Base-by-base conservation (phyloP, 1,140 invertebrate species). In the Caenorhabditis brenneri region DNA sequence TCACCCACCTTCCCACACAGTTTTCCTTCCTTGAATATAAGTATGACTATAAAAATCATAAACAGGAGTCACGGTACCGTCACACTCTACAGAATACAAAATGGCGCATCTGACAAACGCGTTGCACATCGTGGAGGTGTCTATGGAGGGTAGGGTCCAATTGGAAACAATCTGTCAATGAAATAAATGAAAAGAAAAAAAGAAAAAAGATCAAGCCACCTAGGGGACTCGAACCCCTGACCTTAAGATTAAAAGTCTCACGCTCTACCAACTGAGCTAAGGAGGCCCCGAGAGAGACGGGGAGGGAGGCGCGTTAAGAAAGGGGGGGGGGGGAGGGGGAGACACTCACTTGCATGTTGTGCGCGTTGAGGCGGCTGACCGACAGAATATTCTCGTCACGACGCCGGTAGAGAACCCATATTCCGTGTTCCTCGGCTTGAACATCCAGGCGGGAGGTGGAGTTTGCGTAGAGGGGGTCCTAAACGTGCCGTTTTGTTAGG, bases 161-260 rank as follows among this genome's bases (percentile, higher is more conserved):
- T 74, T 74, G 7, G 65, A 74, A 27, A 74, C 65, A 24, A 74
- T 74, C 65, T 74, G 33, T n/a, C n/a, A n/a, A n/a, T n/a, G n/a
- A n/a, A n/a, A n/a, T n/a, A n/a, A 12, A 58, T 27, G 9, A 29
- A 12, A 6, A 29, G 29, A 33, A 65, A 65, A 65, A 36, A 60
- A 60, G 1, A 31, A 69, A 65, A 83, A 55, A 39, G 2, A 55
- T 53, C 81, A 65, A 79, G 48, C 81, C 60, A 58, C 49, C 53
- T 74, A 60, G 78, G 65, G 51, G 83, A 78, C 60, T 79, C 46
- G 48, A 42, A 79, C 46, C 51, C 49, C 48, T 79, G 58, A 79
- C 48, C 51, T 53, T 84, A 51, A 39, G 69, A 79, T 49, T 58
- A 58, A 65, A 58, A 49, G 42, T 82, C 42, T 65, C 42, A 49